Percentiles rank a stretch among this genome's conserved stretches.
phyloP scores from a whole-genome alignment of 2,113 vertebrate species.

The Chinchilla lanigera region DNA sequence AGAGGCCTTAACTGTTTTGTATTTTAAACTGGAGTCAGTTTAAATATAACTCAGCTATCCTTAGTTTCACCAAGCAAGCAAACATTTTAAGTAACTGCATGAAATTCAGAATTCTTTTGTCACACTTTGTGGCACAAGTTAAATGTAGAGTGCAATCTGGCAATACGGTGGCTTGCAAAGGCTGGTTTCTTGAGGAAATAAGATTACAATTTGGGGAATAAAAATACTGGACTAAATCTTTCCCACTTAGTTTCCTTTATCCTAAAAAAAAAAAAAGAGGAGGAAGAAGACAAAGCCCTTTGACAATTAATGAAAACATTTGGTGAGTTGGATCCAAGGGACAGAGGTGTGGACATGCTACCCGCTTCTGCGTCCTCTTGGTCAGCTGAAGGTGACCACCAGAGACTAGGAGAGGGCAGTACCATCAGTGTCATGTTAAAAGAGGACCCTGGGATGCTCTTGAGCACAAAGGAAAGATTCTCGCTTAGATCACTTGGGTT shows the following conservation, averaged over 20 bases:
- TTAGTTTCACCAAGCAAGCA: constrained; percentile 1
- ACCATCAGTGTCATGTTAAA: background rate
- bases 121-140: background rate
- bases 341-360: background rate
- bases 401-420: background rate
- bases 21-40: background rate
- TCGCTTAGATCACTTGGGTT: background rate
- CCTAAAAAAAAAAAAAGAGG: background rate
- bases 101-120: background rate
- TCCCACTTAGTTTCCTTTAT: background rate
- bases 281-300: background rate
- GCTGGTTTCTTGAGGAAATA: background rate
- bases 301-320: background rate
- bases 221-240: background rate
- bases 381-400: background rate
- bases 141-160: background rate
- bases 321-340: background rate
- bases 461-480: background rate
- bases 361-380: background rate
- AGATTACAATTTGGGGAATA: constrained; percentile 15
- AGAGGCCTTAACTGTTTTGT: background rate
- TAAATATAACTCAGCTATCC: background rate
- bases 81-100: background rate
- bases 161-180: background rate
- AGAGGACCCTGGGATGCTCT: background rate